Evolutionary conservation across 2,113 vertebrate species (phyloP), one percentile per base, ranked within the genome.

Genomic region (Geococcyx californianus): DNA sequence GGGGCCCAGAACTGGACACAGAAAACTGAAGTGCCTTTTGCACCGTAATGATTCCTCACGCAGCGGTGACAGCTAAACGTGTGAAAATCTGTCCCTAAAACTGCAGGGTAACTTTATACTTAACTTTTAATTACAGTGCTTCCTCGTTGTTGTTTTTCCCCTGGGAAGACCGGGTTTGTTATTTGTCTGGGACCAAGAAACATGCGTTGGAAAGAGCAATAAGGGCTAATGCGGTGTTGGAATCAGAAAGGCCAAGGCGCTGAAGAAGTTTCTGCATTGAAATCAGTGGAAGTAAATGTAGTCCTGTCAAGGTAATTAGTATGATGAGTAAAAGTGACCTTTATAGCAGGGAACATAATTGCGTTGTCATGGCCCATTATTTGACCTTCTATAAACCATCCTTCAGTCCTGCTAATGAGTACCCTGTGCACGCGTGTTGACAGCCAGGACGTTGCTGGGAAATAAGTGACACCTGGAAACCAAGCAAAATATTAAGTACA

Each of bases 301-400:
- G 75, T 44, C 58, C 89, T 89, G 92, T 92, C 55, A 82, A 85
- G 89, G 84, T 96, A 96, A 97, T 97, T 94, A 97, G 80, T 59
- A 45, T 89, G 94, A 97, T 92, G 94, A 95, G 77, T 89, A 94
- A 90, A 87, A 94, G 87, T 95, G 95, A 95, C 94, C 96, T 97
- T 97, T 97, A 86, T 81, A 87, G 95, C 77, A 82, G 77, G 68
- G 84, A 95, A 24, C 86, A 88, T 93, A 96, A 97, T 97, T 95
- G 87, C 79, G 81, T 93, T 94, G 93, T 97, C 95, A 67, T 93
- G 94, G 95, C 79, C 90, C 88, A 29, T 95, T 93, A 74, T 96
- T 80, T 97, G 97, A 97, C 95, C 94, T 95, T 95, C 94, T 90
- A 75, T 40, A 58, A 92, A 77, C 64, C 93, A 89, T 92, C 94